phyloP scores from a whole-genome alignment of 37 sponge, comb jelly and placozoan species.

The Geodia barretti region DNA sequence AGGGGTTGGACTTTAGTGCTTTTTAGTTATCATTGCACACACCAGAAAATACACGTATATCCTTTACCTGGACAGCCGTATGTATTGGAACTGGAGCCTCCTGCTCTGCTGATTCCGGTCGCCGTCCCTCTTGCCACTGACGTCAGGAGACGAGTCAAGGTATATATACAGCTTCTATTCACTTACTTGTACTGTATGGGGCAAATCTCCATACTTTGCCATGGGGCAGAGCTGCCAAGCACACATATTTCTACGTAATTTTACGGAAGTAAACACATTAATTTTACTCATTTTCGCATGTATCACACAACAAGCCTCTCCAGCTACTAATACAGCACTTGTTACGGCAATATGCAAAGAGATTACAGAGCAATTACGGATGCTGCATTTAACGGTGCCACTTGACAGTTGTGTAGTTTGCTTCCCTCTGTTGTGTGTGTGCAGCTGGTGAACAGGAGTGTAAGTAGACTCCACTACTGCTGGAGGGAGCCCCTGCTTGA shows the following conservation, averaged over 20 bases:
- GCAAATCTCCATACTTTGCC: no score
- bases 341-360: no score
- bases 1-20: not conserved
- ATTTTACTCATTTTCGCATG: not conserved
- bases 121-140: constrained; percentile 17
- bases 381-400: no score
- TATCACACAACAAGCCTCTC: no score
- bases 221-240: no score
- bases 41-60: not conserved
- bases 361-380: no score
- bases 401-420: no score
- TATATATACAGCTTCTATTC: no score
- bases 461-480: constrained; percentile 29
- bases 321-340: no score
- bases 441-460: constrained; percentile 67
- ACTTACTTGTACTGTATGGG: no score
- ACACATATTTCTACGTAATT: not conserved
- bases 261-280: not conserved
- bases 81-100: constrained; percentile 35
- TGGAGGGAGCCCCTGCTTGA: constrained; percentile 28
- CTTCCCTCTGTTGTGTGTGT: not conserved
- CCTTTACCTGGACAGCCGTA: constrained; percentile 47
- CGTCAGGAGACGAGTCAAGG: constrained; percentile 27
- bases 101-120: constrained; percentile 16
- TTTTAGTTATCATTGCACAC: not conserved